Conservation (phyloP, 2,888 invertebrate genomes). For the Ornithoptera alexandrae region DNA sequence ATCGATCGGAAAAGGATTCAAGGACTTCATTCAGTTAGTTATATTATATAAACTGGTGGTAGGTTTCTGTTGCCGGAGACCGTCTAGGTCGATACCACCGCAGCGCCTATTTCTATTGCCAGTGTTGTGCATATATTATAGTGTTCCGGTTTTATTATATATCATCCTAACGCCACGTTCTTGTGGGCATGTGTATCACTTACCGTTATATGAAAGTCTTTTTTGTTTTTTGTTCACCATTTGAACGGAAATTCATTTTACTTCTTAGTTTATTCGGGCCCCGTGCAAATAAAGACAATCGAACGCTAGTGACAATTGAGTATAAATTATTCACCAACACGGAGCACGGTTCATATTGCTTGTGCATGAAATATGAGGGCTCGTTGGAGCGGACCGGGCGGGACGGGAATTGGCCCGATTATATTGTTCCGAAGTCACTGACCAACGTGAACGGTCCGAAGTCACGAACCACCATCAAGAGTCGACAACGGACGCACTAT, state of each 20-base stretch:
- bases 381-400: conserved; percentile 43
- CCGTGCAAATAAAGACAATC: conserved; percentile 11
- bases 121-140: too few species aligned
- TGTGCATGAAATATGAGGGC: conserved; percentile 65
- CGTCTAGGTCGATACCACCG: too few species aligned
- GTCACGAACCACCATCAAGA: not conserved
- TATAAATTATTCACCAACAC: conserved; percentile 69
- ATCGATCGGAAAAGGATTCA: too few species aligned
- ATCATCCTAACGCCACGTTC: too few species aligned
- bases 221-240: not conserved
- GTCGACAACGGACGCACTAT: not conserved
- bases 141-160: too few species aligned
- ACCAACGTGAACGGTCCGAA: conserved; percentile 44
- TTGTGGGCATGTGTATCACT: too few species aligned
- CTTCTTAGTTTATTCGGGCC: not conserved
- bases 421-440: conserved; percentile 50
- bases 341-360: conserved; percentile 65
- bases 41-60: too few species aligned
- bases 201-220: too few species aligned
- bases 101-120: too few species aligned
- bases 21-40: too few species aligned
- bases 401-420: conserved; percentile 53
- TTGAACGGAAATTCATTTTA: not conserved
- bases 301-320: conserved; percentile 53
- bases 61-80: too few species aligned